Evolutionary conservation across 2,113 vertebrate genomes (phyloP).

Genomic region (Campylorhamphus procurvoides): DNA sequence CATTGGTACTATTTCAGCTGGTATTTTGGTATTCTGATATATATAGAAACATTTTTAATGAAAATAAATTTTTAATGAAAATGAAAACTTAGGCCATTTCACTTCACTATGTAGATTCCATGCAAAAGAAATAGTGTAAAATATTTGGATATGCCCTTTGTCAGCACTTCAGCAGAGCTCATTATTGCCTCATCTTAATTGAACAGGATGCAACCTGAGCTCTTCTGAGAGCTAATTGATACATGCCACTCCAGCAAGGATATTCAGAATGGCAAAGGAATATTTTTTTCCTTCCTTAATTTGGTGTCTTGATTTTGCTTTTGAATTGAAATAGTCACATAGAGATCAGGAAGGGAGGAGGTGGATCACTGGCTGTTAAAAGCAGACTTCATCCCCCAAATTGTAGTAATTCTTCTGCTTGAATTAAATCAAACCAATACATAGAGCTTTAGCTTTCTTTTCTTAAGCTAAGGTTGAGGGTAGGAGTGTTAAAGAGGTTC

Average conservation of each 20-base stretch:
- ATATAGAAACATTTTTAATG: background rate
- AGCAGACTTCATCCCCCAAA: background rate
- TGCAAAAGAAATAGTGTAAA: background rate
- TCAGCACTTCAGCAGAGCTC: background rate
- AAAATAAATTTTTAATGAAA: background rate
- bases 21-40: background rate
- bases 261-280: background rate
- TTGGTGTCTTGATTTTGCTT: background rate
- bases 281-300: background rate
- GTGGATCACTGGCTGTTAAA: background rate
- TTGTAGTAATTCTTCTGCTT: background rate
- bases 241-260: background rate
- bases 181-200: background rate
- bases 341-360: background rate
- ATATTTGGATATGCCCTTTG: background rate
- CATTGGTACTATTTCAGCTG: background rate
- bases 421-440: background rate
- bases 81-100: background rate
- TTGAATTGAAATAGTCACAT: background rate
- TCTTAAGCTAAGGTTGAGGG: background rate
- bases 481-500: background rate
- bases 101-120: background rate
- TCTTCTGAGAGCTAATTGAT: background rate
- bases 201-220: background rate
- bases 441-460: background rate